Conservation (phyloP, 2,888 invertebrate genomes). For the Endotricha flammealis region DNA sequence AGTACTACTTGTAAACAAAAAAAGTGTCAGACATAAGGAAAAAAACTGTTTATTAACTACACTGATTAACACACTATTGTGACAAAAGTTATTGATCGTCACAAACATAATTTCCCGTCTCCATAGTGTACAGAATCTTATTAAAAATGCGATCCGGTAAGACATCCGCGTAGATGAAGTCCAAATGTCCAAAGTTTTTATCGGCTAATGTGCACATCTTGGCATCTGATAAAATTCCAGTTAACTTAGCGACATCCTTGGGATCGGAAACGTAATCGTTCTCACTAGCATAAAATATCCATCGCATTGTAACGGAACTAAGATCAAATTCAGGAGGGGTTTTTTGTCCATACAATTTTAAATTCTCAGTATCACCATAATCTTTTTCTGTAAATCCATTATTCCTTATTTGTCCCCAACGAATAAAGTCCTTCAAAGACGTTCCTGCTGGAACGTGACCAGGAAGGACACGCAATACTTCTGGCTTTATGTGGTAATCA, state of each 20-base stretch:
- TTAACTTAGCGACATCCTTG: conserved; percentile 24
- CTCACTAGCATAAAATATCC: conserved; percentile 24
- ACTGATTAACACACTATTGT: too few species aligned
- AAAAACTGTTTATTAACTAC: too few species aligned
- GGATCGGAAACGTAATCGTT: conserved; percentile 31
- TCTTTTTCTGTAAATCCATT: conserved; percentile 33
- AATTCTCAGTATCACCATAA: conserved; percentile 22
- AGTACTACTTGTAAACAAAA: too few species aligned
- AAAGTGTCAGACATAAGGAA: too few species aligned
- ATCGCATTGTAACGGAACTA: conserved; percentile 22
- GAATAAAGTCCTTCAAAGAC: conserved; percentile 28
- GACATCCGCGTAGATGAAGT: conserved; percentile 33
- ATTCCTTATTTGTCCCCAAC: conserved; percentile 30
- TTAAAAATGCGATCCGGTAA: conserved; percentile 30
- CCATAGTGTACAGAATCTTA: conserved; percentile 22
- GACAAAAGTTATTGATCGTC: too few species aligned
- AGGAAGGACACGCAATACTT: conserved; percentile 25
- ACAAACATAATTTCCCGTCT: conserved; percentile 18
- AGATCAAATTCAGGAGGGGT: conserved; percentile 28
- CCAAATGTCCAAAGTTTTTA: conserved; percentile 32
- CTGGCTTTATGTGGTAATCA: too few species aligned
- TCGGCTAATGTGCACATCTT: conserved; percentile 29
- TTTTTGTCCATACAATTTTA: conserved; percentile 19
- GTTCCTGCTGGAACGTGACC: conserved; percentile 34
- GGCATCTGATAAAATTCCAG: conserved; percentile 19